A percentile compares a stretch with the other conserved stretches of the same genome.
Evolutionary conservation across 2,797 vertebrate genomes (phyloP).

Genomic region (Manis pentadactyla): DNA sequence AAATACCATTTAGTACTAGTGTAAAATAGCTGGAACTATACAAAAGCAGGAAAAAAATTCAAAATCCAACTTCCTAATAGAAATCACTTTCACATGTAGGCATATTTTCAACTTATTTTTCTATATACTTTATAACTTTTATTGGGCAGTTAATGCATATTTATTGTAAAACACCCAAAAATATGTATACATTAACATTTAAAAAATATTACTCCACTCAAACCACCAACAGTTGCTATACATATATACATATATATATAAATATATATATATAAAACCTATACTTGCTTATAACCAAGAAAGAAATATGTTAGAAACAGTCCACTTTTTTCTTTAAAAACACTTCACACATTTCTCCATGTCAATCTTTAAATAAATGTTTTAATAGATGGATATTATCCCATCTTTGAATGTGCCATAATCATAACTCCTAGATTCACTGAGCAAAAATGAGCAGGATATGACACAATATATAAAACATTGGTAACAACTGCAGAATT

Average conservation of each 20-base stretch:
- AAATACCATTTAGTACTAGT: neutral
- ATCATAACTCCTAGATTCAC: neutral
- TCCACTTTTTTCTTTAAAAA: neutral
- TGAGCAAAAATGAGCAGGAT: constrained; percentile 36
- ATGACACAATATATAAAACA: neutral
- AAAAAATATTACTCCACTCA: neutral
- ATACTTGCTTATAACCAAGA: neutral
- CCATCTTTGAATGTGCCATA: neutral
- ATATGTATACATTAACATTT: neutral
- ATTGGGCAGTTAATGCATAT: neutral
- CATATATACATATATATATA: neutral
- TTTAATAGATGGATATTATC: neutral
- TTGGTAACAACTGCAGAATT: neutral
- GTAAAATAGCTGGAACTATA: neutral
- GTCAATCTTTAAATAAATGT: neutral
- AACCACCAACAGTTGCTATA: neutral
- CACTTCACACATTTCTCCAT: neutral
- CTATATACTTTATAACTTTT: neutral
- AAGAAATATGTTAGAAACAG: neutral
- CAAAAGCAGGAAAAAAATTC: neutral
- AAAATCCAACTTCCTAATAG: neutral
- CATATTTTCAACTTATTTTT: constrained; percentile 22
- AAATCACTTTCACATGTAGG: neutral
- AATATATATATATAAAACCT: neutral
- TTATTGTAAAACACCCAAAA: constrained; percentile 28